phyloP scores from a whole-genome alignment of 1,140 invertebrate species.

The Nylanderia fulva region DNA sequence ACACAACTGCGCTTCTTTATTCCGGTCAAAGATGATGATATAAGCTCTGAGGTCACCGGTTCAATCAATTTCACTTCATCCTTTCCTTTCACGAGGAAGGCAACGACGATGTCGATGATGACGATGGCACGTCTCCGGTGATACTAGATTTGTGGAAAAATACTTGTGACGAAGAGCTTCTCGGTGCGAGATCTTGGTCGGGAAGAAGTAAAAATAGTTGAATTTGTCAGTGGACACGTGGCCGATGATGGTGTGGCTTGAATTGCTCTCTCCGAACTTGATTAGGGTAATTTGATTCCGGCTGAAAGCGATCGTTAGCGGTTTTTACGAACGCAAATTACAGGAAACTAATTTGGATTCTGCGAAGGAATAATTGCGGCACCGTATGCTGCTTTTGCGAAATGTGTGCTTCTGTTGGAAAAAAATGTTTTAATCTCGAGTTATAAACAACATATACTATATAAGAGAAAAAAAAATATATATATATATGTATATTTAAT shows the following conservation, averaged over 20 bases:
- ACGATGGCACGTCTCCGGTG: slow-evolving; percentile 21
- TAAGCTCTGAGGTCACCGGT: slow-evolving; percentile 53
- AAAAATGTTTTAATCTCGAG: slow-evolving; percentile 12
- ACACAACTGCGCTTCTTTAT: slow-evolving; percentile 56
- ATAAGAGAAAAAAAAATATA: neutral
- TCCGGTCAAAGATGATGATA: slow-evolving; percentile 69
- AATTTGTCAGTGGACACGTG: slow-evolving; percentile 53
- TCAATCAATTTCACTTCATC: slow-evolving; percentile 77
- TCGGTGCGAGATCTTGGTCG: neutral
- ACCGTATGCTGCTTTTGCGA: slow-evolving; percentile 30
- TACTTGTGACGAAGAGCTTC: slow-evolving; percentile 22
- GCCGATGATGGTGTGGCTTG: neutral
- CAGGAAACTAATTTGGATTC: slow-evolving; percentile 55
- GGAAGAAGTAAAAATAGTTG: slow-evolving; percentile 48
- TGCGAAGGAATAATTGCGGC: slow-evolving; percentile 33
- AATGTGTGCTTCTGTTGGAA: slow-evolving; percentile 27
- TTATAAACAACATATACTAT: neutral
- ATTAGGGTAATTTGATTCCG: slow-evolving; percentile 57
- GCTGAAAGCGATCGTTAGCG: slow-evolving; percentile 59
- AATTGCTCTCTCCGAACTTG: slow-evolving; percentile 53
- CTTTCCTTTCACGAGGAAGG: slow-evolving; percentile 60
- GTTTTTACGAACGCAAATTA: slow-evolving; percentile 60
- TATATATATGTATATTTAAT: neutral
- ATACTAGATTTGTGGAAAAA: slow-evolving; percentile 51
- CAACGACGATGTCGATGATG: slow-evolving; percentile 31